These are phyloP conservation scores for Heliothis peltigera DNA, from an alignment of 2,888 invertebrate species.

Conservation along the genomic window DNA sequence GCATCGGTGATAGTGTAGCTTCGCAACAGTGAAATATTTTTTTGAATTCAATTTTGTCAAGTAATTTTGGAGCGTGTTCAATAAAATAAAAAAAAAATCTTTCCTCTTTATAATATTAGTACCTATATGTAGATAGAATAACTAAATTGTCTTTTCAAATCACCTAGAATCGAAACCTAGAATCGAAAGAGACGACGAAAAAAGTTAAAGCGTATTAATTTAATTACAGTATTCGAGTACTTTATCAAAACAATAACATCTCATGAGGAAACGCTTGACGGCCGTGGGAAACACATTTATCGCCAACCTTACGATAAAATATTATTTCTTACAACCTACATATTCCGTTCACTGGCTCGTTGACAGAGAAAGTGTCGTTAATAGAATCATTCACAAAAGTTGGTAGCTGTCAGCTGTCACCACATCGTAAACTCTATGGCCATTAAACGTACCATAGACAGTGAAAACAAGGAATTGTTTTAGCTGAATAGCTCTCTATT, in stretches of 20 bases:
- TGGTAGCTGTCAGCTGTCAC: slow-evolving; percentile 14
- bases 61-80: neutral
- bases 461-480: slow-evolving; percentile 60
- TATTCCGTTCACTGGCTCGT: slow-evolving; percentile 27
- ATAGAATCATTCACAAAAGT: slow-evolving; percentile 31
- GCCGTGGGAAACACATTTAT: slow-evolving; percentile 50
- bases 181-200: slow-evolving; percentile 1
- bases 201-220: neutral
- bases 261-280: slow-evolving; percentile 37
- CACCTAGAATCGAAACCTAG: too few species aligned
- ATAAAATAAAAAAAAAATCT: too few species aligned
- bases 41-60: neutral
- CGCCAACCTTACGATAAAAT: slow-evolving; percentile 16
- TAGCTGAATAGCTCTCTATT: slow-evolving; percentile 47
- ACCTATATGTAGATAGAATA: too few species aligned
- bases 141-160: too few species aligned
- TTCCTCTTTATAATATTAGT: too few species aligned
- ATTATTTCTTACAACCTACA: slow-evolving; percentile 38
- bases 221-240: neutral
- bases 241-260: neutral
- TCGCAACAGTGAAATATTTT: too few species aligned
- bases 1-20: too few species aligned
- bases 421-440: slow-evolving; percentile 32
- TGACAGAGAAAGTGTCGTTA: slow-evolving; percentile 47
- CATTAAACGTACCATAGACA: slow-evolving; percentile 41